Evolutionary conservation across 2,113 vertebrate species (phyloP).

Genomic region (Bambusicola thoracicus): DNA sequence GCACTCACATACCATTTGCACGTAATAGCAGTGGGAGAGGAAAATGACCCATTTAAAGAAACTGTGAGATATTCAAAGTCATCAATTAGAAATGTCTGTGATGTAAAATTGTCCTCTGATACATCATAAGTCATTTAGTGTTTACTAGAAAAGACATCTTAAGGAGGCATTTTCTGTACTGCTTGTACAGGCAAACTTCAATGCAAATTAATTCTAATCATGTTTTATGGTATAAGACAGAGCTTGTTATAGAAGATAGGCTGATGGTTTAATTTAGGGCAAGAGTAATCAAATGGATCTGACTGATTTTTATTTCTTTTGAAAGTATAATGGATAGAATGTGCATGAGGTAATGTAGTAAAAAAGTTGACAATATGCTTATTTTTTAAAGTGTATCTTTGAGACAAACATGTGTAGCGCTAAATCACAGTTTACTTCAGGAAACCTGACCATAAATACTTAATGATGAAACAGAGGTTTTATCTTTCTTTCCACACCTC

Average conservation of each 20-base stretch:
- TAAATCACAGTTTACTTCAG: not conserved
- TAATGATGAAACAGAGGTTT: not conserved
- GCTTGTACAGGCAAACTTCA: not conserved
- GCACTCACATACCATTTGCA: not conserved
- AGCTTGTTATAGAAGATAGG: slow-evolving; percentile 13
- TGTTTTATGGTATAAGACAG: slow-evolving; percentile 26
- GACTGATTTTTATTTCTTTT: not conserved
- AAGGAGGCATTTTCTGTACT: not conserved
- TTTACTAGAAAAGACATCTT: not conserved
- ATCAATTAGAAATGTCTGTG: not conserved
- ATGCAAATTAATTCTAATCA: slow-evolving; percentile 24
- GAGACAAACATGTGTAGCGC: not conserved
- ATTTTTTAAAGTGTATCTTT: slow-evolving; percentile 13
- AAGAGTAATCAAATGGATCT: slow-evolving; percentile 48
- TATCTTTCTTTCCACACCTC: not conserved
- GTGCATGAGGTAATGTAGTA: not conserved
- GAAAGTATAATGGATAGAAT: not conserved
- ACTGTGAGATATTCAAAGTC: not conserved
- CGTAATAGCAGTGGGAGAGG: not conserved
- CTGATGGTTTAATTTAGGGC: slow-evolving; percentile 40
- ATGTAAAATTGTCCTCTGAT: slow-evolving; percentile 5
- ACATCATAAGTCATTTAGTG: not conserved
- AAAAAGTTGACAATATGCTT: not conserved
- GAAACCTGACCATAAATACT: not conserved
- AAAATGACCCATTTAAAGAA: not conserved